Conservation (phyloP, 2,113 vertebrate species). For the Solea senegalensis region DNA sequence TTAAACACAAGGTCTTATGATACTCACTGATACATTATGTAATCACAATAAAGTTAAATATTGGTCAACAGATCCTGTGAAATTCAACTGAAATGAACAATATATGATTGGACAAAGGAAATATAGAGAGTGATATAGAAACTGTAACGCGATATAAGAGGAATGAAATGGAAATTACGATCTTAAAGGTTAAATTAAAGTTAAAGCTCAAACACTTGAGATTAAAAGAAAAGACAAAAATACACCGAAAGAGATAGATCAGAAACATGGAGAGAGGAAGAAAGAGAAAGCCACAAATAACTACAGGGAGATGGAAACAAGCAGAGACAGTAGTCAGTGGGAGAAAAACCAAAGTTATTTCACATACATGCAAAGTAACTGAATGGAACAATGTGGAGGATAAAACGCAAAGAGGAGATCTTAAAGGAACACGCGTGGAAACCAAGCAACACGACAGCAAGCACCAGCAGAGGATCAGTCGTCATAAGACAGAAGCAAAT, state of each 20-base stretch:
- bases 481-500: neutral
- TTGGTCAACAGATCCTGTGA: too few species aligned
- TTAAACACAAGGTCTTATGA: too few species aligned
- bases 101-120: slow-evolving; percentile 15
- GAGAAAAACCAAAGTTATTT: slow-evolving; percentile 42
- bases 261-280: slow-evolving; percentile 25
- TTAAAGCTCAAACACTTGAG: neutral
- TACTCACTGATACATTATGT: too few species aligned
- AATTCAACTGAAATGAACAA: too few species aligned
- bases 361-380: slow-evolving; percentile 9
- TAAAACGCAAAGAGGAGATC: slow-evolving; percentile 37
- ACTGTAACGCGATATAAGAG: too few species aligned
- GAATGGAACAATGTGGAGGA: slow-evolving; percentile 64
- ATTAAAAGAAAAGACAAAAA: slow-evolving; percentile 38
- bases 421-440: slow-evolving; percentile 36
- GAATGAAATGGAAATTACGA: slow-evolving; percentile 27
- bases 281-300: slow-evolving; percentile 51
- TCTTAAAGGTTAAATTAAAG: neutral
- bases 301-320: slow-evolving; percentile 67
- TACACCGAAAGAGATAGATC: slow-evolving; percentile 24
- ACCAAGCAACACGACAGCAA: neutral
- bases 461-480: neutral
- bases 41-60: too few species aligned
- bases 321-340: slow-evolving; percentile 49
- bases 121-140: neutral